These are phyloP conservation scores for Decapterus maruadsi DNA, from an alignment of 2,797 vertebrate species.

Conservation along the genomic window DNA sequence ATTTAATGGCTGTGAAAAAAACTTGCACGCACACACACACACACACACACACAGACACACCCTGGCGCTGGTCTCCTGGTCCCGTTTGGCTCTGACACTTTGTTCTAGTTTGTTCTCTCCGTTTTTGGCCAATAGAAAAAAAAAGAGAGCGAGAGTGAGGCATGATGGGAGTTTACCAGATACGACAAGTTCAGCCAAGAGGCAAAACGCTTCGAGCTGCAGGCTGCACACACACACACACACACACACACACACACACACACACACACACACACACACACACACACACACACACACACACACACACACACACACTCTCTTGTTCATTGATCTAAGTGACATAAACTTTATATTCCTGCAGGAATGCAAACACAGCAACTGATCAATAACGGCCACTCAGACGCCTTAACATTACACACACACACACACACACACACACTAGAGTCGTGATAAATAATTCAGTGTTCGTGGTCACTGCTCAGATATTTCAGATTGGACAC, in stretches of 20 bases:
- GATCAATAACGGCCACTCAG: conserved; percentile 57
- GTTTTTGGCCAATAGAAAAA: conserved; percentile 39
- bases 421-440: background rate
- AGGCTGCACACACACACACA: background rate
- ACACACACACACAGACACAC: background rate
- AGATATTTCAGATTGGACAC: too few relatives aligned
- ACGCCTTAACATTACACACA: conserved; percentile 20
- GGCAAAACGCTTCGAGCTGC: conserved; percentile 6
- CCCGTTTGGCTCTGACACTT: conserved; percentile 29
- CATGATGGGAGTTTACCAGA: conserved; percentile 46
- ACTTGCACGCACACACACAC: too few relatives aligned
- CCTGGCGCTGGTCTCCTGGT: background rate
- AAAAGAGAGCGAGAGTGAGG: conserved; percentile 2
- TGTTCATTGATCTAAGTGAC: conserved; percentile 47
- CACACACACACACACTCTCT: conserved; percentile 30
- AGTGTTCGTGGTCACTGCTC: background rate
- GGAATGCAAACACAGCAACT: conserved; percentile 19
- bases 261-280: conserved; percentile 28
- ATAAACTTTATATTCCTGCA: conserved; percentile 42
- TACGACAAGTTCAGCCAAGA: conserved; percentile 52
- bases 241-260: conserved; percentile 40
- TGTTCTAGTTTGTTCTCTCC: conserved; percentile 45
- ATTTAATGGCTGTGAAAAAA: background rate
- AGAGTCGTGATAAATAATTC: conserved; percentile 14
- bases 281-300: background rate